These are phyloP conservation scores for Nephrotoma flavescens DNA, from an alignment of 2,888 invertebrate genomes.

Conservation along the genomic window DNA sequence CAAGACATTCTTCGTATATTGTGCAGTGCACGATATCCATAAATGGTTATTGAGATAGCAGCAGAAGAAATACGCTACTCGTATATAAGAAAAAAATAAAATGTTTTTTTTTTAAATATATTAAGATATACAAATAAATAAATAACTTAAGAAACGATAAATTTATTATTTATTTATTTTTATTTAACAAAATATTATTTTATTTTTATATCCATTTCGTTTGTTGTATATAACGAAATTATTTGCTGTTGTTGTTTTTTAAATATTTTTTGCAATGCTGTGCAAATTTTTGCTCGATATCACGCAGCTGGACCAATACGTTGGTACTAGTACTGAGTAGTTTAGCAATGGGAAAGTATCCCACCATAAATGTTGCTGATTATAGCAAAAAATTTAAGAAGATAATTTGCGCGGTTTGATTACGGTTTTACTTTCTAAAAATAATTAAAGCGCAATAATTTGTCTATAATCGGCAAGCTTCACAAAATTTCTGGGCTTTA, in stretches of 20 bases:
- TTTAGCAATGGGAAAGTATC: no score
- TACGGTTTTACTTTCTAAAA: no score
- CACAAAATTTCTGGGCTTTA: neutral
- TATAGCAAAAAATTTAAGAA: no score
- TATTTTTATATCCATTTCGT: neutral
- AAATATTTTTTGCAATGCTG: neutral
- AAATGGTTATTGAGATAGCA: neutral
- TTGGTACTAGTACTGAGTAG: no score
- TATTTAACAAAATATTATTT: neutral
- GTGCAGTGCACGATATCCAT: neutral
- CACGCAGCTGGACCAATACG: neutral
- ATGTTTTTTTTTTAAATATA: neutral
- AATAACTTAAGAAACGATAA: neutral
- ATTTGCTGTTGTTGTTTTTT: no score
- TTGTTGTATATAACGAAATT: no score
- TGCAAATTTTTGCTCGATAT: neutral
- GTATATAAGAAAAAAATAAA: neutral
- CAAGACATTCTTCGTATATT: neutral
- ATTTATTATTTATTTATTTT: neutral
- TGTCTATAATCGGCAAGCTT: no score
- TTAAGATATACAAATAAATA: neutral
- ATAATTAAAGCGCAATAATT: no score
- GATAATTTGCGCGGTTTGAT: no score
- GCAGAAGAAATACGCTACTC: neutral
- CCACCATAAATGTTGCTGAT: no score